Evolutionary conservation across 2,888 invertebrate species (phyloP).

Genomic region (Dendrolimus houi): DNA sequence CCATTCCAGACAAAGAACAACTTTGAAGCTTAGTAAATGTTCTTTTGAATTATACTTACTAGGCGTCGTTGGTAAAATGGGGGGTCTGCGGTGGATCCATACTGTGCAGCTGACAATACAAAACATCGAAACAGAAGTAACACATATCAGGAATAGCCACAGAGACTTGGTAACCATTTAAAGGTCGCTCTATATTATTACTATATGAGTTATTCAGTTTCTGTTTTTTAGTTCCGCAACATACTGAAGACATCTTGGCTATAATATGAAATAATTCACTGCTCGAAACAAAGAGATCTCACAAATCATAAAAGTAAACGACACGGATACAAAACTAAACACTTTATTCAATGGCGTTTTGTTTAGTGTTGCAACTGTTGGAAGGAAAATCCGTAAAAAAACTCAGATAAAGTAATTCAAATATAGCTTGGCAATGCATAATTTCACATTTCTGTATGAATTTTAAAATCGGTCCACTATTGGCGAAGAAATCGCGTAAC

Average conservation of each 20-base stretch:
- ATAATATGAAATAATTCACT: constrained; percentile 1
- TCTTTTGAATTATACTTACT: constrained; percentile 79
- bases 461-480: no score
- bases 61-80: constrained; percentile 95
- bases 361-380: constrained; percentile 10
- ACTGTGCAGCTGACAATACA: constrained; percentile 95
- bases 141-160: constrained; percentile 97
- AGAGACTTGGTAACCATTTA: constrained; percentile 69
- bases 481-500: no score
- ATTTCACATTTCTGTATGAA: no score
- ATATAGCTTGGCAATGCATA: no score
- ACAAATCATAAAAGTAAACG: constrained; percentile 43
- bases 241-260: constrained; percentile 88
- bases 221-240: constrained; percentile 94
- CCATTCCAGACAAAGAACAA: neutral
- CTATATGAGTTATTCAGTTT: constrained; percentile 84
- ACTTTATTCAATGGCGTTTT: constrained; percentile 15
- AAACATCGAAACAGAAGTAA: constrained; percentile 99
- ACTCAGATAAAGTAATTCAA: no score
- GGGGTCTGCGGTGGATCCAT: constrained; percentile 94
- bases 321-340: constrained; percentile 38
- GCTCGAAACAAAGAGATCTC: constrained; percentile 35
- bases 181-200: constrained; percentile 76
- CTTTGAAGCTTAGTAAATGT: neutral
- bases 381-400: no score